These are phyloP conservation scores for Norana najaformis DNA, from an alignment of 2,888 invertebrate genomes.

Conservation along the genomic window DNA sequence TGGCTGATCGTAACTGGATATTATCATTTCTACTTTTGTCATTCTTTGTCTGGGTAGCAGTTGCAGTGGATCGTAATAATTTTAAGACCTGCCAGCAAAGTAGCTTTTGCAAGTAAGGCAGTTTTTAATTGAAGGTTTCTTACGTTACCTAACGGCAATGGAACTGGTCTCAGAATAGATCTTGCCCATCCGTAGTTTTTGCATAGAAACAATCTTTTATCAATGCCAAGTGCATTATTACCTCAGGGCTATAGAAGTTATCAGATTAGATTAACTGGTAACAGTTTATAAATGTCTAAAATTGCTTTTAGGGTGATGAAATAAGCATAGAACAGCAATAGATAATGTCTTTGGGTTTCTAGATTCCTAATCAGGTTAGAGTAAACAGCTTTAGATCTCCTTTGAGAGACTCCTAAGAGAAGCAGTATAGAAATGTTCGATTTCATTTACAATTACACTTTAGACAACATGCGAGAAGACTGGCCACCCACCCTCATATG, in stretches of 20 bases:
- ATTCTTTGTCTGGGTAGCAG: neutral
- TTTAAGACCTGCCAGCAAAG: constrained; percentile 95
- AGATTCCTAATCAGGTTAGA: neutral
- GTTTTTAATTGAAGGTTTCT: neutral
- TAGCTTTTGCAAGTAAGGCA: constrained; percentile 78
- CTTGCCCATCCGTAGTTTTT: neutral
- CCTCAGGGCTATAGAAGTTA: neutral
- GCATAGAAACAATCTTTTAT: neutral
- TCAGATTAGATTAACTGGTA: neutral
- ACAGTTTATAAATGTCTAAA: neutral
- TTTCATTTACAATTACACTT: neutral
- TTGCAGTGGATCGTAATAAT: constrained; percentile 78
- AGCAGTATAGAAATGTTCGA: no score
- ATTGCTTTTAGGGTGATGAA: neutral
- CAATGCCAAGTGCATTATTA: neutral
- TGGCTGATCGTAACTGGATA: neutral
- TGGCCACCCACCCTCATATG: neutral
- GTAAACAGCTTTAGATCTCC: neutral
- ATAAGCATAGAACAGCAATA: no score
- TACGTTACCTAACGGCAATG: neutral
- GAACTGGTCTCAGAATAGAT: neutral
- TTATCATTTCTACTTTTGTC: constrained; percentile 7
- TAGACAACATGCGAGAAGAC: neutral
- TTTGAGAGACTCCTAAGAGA: neutral
- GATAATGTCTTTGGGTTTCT: neutral